Percentiles rank a stretch among this genome's conserved stretches.
Conservation (phyloP, 2,113 vertebrate genomes). For the Colinus virginianus region DNA sequence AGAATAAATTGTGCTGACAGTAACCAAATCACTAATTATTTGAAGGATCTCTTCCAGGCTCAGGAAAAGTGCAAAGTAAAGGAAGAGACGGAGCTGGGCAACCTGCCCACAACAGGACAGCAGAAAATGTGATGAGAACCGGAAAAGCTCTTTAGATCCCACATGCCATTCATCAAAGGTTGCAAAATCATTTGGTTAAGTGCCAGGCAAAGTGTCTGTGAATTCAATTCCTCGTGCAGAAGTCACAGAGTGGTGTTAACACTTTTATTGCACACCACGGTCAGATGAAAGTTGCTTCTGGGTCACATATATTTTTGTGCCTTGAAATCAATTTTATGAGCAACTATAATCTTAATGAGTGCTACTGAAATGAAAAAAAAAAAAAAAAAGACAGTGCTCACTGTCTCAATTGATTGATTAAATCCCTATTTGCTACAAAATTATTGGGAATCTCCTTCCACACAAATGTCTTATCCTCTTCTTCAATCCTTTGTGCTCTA, state of each 20-base stretch:
- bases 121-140: not conserved
- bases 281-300: not conserved
- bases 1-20: slow-evolving; percentile 28
- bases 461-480: not conserved
- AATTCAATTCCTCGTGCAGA: not conserved
- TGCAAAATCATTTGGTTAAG: not conserved
- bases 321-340: not conserved
- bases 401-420: not conserved
- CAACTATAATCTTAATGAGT: not conserved
- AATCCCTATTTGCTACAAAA: not conserved
- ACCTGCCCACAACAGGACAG: not conserved
- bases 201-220: not conserved
- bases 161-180: not conserved
- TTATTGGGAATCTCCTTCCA: not conserved
- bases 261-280: not conserved
- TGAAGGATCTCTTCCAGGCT: slow-evolving; percentile 3
- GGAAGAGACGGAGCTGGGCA: not conserved
- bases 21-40: not conserved
- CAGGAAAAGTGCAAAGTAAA: not conserved
- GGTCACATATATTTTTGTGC: not conserved
- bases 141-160: slow-evolving; percentile 2
- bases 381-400: rapidly evolving
- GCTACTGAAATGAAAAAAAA: rapidly evolving
- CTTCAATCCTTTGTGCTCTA: not conserved
- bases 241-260: not conserved